A percentile compares a stretch with the other conserved stretches of the same genome.
These are phyloP conservation scores for Parazoanthus darwini DNA, from an alignment of 92 coral and sea anemone genomes.

Conservation along the genomic window DNA sequence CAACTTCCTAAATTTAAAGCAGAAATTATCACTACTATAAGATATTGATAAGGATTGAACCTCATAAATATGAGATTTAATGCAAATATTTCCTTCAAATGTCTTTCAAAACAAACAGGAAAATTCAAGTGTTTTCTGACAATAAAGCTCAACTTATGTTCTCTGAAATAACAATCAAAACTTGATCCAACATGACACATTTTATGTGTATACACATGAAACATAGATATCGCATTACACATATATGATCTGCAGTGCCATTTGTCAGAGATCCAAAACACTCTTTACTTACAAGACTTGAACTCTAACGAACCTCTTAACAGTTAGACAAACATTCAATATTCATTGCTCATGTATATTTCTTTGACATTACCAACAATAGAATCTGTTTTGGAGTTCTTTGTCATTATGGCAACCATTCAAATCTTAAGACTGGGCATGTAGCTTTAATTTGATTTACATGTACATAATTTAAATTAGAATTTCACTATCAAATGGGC, in stretches of 20 bases:
- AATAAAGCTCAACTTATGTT: too few relatives aligned
- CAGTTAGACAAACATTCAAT: not conserved
- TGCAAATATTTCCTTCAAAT: not conserved
- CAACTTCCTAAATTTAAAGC: too few relatives aligned
- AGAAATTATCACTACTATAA: too few relatives aligned
- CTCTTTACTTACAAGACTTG: not conserved
- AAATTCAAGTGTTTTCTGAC: too few relatives aligned
- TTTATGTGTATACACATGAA: too few relatives aligned
- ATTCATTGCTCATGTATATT: not conserved
- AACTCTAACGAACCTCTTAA: not conserved
- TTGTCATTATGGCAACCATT: constrained; percentile 2
- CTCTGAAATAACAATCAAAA: too few relatives aligned
- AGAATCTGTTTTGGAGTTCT: not conserved
- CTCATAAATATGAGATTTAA: not conserved
- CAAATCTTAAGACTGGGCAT: not conserved
- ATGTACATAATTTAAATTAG: not conserved
- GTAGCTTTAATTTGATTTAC: not conserved
- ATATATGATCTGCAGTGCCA: not conserved
- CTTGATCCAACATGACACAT: too few relatives aligned
- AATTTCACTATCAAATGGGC: too few relatives aligned
- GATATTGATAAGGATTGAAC: too few relatives aligned
- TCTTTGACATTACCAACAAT: constrained; percentile 10
- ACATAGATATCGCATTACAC: not conserved
- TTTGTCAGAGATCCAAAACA: not conserved
- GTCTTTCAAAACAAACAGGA: not conserved